These are phyloP conservation scores for Achroia grisella DNA, from an alignment of 1,140 invertebrate genomes.

Conservation along the genomic window DNA sequence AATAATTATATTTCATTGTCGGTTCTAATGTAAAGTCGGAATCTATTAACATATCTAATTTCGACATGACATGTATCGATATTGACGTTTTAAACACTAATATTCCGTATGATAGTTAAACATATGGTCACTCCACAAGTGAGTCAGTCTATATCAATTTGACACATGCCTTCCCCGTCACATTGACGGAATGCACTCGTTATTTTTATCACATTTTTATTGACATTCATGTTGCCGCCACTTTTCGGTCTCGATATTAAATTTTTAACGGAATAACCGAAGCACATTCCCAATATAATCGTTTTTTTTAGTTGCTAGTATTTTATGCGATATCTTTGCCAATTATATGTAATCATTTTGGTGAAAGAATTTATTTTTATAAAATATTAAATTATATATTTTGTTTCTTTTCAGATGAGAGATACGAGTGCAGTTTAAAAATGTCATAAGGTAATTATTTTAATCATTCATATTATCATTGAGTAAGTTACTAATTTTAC, in stretches of 20 bases:
- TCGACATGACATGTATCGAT: no score
- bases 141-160: conserved; percentile 19
- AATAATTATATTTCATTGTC: no score
- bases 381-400: conserved; percentile 5
- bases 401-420: conserved; percentile 11
- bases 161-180: conserved; percentile 26
- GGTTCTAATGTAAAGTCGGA: no score
- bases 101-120: no score
- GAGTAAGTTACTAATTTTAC: no score
- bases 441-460: conserved; percentile 28
- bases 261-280: no score
- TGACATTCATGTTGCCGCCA: conserved; percentile 5
- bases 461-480: background rate
- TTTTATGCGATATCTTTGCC: no score
- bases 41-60: no score
- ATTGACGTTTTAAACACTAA: no score
- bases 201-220: conserved; percentile 29
- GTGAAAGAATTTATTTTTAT: conserved; percentile 4
- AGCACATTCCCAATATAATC: no score
- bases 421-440: conserved; percentile 9
- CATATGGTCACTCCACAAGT: background rate
- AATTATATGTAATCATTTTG: no score
- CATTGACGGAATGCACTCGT: conserved; percentile 20
- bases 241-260: background rate
- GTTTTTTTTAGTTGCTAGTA: no score